Conservation (phyloP, 2,113 vertebrate genomes). For the Anser brachyrhynchus region DNA sequence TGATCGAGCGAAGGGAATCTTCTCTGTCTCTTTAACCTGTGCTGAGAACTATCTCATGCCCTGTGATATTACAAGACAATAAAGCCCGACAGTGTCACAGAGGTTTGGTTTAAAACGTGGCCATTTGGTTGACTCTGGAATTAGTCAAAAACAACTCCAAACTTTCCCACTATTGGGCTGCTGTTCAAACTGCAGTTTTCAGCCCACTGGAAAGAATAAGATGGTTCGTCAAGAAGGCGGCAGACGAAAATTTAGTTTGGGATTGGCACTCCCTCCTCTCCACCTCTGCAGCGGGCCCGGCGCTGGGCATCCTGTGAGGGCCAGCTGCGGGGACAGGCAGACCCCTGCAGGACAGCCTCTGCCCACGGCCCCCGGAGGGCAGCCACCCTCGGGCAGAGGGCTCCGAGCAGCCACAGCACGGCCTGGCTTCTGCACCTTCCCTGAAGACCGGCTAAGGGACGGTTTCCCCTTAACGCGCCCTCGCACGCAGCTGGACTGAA, state of each 20-base stretch:
- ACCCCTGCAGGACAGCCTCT: not conserved
- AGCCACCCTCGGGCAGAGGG: not conserved
- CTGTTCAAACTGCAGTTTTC: rapidly evolving
- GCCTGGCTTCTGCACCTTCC: not conserved
- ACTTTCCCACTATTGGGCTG: not conserved
- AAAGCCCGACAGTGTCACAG: not conserved
- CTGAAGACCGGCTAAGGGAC: not conserved
- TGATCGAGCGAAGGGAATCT: rapidly evolving
- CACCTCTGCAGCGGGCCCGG: rapidly evolving
- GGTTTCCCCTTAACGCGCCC: not conserved
- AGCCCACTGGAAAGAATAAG: not conserved
- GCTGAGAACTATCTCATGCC: not conserved
- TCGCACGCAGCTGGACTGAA: not conserved
- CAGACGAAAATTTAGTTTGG: not conserved
- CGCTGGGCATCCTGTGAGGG: not conserved
- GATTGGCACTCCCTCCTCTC: not conserved
- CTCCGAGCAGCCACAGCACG: not conserved
- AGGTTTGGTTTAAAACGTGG: not conserved
- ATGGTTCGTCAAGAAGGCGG: not conserved
- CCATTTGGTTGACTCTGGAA: not conserved
- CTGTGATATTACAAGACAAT: not conserved
- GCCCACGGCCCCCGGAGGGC: not conserved
- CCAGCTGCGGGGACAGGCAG: not conserved
- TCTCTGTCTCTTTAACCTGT: not conserved
- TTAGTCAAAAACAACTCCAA: not conserved